Conservation (phyloP, 1,140 invertebrate genomes). For the Lepidurus packardi region DNA sequence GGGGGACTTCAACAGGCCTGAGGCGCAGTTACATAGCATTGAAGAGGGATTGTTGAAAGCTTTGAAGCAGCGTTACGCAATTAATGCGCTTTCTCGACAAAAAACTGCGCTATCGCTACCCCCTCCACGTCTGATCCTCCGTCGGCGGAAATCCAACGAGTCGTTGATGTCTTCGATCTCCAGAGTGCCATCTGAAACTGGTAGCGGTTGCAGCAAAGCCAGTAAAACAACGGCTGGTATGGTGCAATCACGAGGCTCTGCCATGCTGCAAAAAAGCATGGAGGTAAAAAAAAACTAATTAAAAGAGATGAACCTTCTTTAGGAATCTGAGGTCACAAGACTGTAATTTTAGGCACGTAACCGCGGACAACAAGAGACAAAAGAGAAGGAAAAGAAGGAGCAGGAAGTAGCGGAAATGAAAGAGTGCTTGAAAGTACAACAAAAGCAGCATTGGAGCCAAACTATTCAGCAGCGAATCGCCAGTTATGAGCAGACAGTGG, state of each 20-base stretch:
- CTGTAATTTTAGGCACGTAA: neutral
- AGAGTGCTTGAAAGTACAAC: neutral
- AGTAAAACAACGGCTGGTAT: neutral
- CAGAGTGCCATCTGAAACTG: neutral
- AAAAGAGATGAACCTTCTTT: neutral
- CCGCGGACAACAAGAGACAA: neutral
- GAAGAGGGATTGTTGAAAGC: neutral
- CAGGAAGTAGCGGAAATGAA: neutral
- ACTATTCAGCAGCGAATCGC: neutral
- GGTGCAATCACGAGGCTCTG: neutral
- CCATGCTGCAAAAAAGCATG: neutral
- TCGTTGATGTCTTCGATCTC: neutral
- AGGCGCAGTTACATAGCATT: neutral
- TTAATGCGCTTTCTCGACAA: neutral
- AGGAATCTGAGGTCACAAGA: neutral
- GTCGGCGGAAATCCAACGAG: neutral
- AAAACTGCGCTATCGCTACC: neutral
- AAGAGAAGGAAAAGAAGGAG: neutral
- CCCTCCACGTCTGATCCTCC: neutral
- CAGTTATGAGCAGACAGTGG: neutral
- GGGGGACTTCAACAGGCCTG: neutral
- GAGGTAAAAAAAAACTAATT: neutral
- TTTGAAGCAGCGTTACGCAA: neutral
- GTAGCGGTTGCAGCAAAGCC: neutral
- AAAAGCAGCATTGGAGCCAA: neutral